These are phyloP conservation scores for Cynaeus angustus DNA, from an alignment of 2,888 invertebrate species.

Conservation along the genomic window DNA sequence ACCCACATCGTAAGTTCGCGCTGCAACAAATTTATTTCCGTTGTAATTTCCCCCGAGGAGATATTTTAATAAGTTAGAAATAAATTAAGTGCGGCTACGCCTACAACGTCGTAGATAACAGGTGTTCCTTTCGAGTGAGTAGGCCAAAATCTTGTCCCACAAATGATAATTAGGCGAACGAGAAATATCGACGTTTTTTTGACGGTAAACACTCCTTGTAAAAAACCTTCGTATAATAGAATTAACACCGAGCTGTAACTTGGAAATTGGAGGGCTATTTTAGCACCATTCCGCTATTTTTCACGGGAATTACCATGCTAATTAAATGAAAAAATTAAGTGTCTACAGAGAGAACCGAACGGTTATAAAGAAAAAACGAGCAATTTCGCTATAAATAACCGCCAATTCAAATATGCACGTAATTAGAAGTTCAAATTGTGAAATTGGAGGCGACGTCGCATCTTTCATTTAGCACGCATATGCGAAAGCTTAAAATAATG, in stretches of 20 bases:
- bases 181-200: conserved; percentile 22
- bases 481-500: conserved; percentile 23
- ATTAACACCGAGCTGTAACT: conserved; percentile 29
- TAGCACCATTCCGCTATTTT: conserved; percentile 39
- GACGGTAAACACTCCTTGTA: conserved; percentile 32
- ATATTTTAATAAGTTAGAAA: conserved; percentile 49
- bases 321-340: conserved; percentile 26
- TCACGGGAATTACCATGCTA: conserved; percentile 32
- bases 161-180: conserved; percentile 35
- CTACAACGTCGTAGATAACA: conserved; percentile 41
- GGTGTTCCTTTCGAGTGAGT: conserved; percentile 36
- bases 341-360: too few species aligned
- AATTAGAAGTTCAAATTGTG: conserved; percentile 21
- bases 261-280: conserved; percentile 34
- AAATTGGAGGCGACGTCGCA: neutral
- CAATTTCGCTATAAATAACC: conserved; percentile 4
- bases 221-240: conserved; percentile 36
- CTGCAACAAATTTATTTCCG: conserved; percentile 47
- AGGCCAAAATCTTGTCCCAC: conserved; percentile 44
- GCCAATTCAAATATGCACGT: conserved; percentile 24
- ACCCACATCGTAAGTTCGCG: conserved; percentile 44
- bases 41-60: conserved; percentile 46
- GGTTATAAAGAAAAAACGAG: neutral
- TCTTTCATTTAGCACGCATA: conserved; percentile 30
- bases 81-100: conserved; percentile 46